These are phyloP conservation scores for Schizopygopsis malacanthus DNA, from an alignment of 2,797 vertebrate species.

Conservation along the genomic window DNA sequence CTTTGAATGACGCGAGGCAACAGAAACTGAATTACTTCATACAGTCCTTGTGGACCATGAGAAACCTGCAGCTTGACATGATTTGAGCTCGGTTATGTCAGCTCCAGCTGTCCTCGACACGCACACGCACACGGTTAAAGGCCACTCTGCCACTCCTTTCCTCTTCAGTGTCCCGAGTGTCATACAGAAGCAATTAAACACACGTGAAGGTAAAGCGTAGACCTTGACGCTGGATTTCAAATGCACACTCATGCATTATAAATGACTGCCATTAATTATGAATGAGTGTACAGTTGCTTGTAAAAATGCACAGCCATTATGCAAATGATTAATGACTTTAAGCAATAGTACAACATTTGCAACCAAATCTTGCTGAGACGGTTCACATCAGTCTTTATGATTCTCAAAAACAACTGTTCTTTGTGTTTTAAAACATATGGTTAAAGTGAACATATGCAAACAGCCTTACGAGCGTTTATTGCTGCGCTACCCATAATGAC, in stretches of 20 bases:
- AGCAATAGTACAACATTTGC: neutral
- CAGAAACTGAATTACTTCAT: neutral
- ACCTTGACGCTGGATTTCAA: conserved; percentile 45
- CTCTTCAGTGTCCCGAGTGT: conserved; percentile 26
- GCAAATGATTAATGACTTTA: conserved; percentile 28
- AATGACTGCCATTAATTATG: conserved; percentile 39
- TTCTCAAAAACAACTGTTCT: neutral
- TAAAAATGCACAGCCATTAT: conserved; percentile 19
- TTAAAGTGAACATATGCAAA: neutral
- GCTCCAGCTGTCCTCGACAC: conserved; percentile 53
- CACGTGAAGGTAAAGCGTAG: conserved; percentile 38
- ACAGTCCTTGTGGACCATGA: conserved; percentile 53
- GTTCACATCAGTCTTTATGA: neutral
- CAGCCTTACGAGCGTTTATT: neutral
- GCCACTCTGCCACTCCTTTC: conserved; percentile 51
- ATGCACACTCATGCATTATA: conserved; percentile 44
- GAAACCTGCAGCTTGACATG: conserved; percentile 55
- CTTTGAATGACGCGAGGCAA: conserved; percentile 30
- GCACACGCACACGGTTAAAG: conserved; percentile 17
- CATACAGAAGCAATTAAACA: conserved; percentile 49
- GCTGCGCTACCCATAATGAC: neutral
- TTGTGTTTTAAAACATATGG: neutral
- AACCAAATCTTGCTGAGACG: neutral
- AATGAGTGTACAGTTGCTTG: conserved; percentile 43
- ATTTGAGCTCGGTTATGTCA: conserved; percentile 70